Base-by-base conservation (phyloP, 1,140 invertebrate species). In the Acyrthosiphon pisum region DNA sequence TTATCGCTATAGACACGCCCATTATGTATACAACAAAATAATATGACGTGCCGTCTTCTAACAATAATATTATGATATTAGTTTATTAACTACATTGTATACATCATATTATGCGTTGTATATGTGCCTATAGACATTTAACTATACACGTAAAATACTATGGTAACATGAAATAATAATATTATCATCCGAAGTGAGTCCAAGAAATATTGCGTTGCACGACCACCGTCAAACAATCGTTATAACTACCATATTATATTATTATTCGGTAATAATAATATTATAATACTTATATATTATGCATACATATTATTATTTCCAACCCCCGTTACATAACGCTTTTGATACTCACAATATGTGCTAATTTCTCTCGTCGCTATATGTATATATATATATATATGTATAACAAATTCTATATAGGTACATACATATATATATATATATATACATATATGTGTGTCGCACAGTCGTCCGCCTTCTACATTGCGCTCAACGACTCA, bases 331-430 rank as follows among this genome's bases (percentile, higher is more conserved):
- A 87, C 26, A 20, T 46, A 87, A 87, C 46, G 46, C 46, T 87
- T 48, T 87, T 48, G 86, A 87, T 87, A 87, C 86, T 87, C 86
- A 87, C 86, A 87, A 87, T 50, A 50, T 87, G 30, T 48, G 86
- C 86, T 35, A 48, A 48, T 87, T 48, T 48, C 8, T 50, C 30
- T 87, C 30, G 86, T 48, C 48, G 86, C 86, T n/a, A 48, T 48
- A 87, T 46, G 83, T 76, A 76, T 68, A n/a, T 68, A 68, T 68
- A 30, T 68, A n/a, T n/a, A 68, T 76, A 76, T 76, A n/a, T 76
- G n/a, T 76, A 76, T 18, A 68, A 68, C n/a, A n/a, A 76, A 76
- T 53, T 76, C 14, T 18, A 76, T 68, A 30, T 68, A 68, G 22
- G 7, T 30, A 60, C 23, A 23, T 35, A 76, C n/a, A 76, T n/a